These are phyloP conservation scores for Herpetotheres cachinnans DNA, from an alignment of 2,113 vertebrate species.

Conservation along the genomic window DNA sequence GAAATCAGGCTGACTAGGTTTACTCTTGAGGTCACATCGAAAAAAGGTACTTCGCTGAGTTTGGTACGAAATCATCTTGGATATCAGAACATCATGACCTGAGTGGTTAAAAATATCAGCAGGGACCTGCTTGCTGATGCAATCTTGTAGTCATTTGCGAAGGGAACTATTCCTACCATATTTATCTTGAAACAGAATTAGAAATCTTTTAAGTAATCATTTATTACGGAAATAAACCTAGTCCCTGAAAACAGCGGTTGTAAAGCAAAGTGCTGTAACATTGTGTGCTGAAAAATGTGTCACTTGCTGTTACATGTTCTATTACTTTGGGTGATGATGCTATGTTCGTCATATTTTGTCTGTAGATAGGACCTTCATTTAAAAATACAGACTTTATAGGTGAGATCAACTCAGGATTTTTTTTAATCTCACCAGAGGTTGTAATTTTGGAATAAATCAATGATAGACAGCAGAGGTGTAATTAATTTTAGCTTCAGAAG, in stretches of 20 bases:
- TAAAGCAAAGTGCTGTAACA: background rate
- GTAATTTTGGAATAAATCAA: background rate
- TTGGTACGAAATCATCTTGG: background rate
- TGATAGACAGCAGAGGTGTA: background rate
- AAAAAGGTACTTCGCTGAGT: background rate
- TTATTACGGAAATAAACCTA: background rate
- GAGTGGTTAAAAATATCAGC: background rate
- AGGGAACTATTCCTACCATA: background rate
- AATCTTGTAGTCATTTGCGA: background rate
- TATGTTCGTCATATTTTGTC: background rate
- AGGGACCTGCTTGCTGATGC: background rate
- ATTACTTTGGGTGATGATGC: background rate
- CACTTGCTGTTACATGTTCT: background rate
- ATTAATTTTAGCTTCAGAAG: conserved; percentile 45
- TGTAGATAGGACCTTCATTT: background rate
- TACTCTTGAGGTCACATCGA: background rate
- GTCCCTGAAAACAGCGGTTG: background rate
- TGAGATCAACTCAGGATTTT: background rate
- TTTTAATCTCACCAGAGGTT: background rate
- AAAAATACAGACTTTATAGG: background rate
- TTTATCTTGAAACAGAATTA: background rate
- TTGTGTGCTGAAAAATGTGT: background rate
- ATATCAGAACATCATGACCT: background rate
- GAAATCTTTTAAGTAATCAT: background rate
- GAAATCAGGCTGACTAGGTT: background rate